A percentile compares a stretch with the other conserved stretches of the same genome.
phyloP scores from a whole-genome alignment of 2,113 vertebrate genomes.

The Tyto alba region DNA sequence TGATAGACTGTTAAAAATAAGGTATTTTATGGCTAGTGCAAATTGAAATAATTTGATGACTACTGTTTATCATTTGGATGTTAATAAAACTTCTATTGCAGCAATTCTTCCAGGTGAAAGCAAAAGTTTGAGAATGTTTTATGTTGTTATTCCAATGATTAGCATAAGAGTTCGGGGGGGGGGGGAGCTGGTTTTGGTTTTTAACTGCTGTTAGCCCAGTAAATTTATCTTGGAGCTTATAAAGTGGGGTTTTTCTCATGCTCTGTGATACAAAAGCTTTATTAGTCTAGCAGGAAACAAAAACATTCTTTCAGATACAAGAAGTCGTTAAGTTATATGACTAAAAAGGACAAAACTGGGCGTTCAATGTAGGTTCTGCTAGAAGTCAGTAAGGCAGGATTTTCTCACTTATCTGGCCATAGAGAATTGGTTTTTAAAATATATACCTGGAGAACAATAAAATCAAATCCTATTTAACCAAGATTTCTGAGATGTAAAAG shows the following conservation, averaged over 20 bases:
- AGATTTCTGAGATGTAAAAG: background rate
- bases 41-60: background rate
- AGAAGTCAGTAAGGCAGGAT: background rate
- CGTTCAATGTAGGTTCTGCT: background rate
- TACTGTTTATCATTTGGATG: background rate
- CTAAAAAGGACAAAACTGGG: background rate
- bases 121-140: background rate
- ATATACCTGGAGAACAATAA: background rate
- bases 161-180: background rate
- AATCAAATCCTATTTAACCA: background rate
- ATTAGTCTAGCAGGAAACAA: background rate
- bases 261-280: background rate
- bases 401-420: background rate
- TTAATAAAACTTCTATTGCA: background rate
- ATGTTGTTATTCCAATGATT: background rate
- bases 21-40: background rate
- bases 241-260: background rate
- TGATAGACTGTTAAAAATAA: background rate
- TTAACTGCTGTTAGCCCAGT: background rate
- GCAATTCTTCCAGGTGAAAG: background rate
- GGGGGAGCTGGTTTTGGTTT: no score
- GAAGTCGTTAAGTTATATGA: background rate
- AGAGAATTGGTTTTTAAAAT: background rate
- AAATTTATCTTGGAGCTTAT: background rate
- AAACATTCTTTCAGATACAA: background rate